Evolutionary conservation across 2,888 invertebrate genomes (phyloP).

Genomic region (Spialia ferax): DNA sequence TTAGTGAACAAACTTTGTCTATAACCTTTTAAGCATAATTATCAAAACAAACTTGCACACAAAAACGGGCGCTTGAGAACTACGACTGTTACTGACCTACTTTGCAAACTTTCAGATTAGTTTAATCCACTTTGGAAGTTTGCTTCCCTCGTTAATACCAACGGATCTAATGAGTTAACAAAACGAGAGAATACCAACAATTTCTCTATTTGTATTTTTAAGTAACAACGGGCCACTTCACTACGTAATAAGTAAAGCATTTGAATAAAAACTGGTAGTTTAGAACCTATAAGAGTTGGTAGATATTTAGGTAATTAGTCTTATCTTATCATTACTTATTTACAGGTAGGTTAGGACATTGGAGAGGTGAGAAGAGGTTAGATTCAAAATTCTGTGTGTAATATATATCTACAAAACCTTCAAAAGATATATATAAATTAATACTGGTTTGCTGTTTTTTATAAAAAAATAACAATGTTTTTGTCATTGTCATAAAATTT

Average conservation of each 20-base stretch:
- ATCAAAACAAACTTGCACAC: conserved; percentile 30
- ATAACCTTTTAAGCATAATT: conserved; percentile 33
- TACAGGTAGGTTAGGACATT: too few species aligned
- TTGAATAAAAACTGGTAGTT: background rate
- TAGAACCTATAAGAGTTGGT: background rate
- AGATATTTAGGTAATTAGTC: too few species aligned
- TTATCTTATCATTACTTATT: too few species aligned
- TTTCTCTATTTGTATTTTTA: conserved; percentile 31
- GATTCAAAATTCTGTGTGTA: too few species aligned
- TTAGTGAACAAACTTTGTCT: conserved; percentile 7
- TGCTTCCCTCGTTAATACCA: conserved; percentile 45
- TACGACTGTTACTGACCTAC: conserved; percentile 43
- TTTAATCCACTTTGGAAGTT: conserved; percentile 50
- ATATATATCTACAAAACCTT: too few species aligned
- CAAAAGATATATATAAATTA: too few species aligned
- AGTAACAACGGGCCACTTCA: conserved; percentile 17
- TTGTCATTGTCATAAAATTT: too few species aligned
- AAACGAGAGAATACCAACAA: conserved; percentile 38
- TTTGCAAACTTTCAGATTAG: conserved; percentile 49
- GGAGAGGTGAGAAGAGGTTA: too few species aligned
- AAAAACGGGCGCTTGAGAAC: conserved; percentile 27
- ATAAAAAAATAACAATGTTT: too few species aligned
- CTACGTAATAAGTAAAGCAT: background rate
- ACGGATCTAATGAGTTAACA: conserved; percentile 46
- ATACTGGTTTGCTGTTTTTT: too few species aligned